Conservation (phyloP, 2,113 vertebrate species). For the Rhabdomys dilectus region DNA sequence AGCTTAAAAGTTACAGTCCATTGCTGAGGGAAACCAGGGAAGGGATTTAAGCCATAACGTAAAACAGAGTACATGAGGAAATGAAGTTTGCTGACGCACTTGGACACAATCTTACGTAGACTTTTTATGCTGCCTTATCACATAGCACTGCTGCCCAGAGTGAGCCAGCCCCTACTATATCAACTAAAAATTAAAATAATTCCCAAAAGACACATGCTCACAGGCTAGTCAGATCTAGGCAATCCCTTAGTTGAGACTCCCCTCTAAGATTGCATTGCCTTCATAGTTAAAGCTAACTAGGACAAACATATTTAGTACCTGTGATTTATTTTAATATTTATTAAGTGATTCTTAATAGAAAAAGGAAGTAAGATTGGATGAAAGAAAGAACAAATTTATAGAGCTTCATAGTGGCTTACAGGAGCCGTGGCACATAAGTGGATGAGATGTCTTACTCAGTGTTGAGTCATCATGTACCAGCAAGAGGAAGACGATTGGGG, state of each 20-base stretch:
- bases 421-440: too few species aligned
- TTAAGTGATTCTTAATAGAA: not conserved
- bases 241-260: not conserved
- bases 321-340: not conserved
- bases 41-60: not conserved
- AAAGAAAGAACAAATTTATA: not conserved
- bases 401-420: not conserved
- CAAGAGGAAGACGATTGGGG: not conserved
- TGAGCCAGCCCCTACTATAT: too few species aligned
- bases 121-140: not conserved
- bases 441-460: not conserved
- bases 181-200: not conserved
- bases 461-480: not conserved
- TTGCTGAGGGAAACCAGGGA: not conserved
- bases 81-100: not conserved
- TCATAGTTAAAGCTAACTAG: not conserved
- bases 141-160: not conserved
- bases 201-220: too few species aligned
- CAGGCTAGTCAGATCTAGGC: too few species aligned
- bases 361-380: not conserved
- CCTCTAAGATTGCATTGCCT: too few species aligned
- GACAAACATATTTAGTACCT: not conserved
- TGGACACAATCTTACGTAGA: not conserved
- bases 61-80: not conserved
- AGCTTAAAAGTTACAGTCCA: not conserved